These are phyloP conservation scores for Blomia tropicalis DNA, from an alignment of 2,888 invertebrate genomes.

Conservation along the genomic window DNA sequence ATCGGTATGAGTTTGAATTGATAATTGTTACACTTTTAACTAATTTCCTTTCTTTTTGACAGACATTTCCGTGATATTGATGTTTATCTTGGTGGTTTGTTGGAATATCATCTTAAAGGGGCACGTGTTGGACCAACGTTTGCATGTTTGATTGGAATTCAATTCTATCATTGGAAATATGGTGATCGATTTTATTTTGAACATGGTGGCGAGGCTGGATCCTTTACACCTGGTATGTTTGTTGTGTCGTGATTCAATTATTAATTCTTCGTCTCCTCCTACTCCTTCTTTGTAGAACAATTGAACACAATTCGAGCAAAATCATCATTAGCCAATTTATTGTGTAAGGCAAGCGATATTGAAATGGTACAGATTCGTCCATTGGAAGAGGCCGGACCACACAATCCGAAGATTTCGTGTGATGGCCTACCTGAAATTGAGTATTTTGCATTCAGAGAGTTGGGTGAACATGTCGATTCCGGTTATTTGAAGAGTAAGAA, in stretches of 20 bases:
- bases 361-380: not conserved
- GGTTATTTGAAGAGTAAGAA: no score
- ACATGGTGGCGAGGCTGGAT: slow-evolving; percentile 14
- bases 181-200: slow-evolving; percentile 17
- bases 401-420: slow-evolving; percentile 20
- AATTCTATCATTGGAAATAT: slow-evolving; percentile 20
- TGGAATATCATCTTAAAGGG: slow-evolving; percentile 9
- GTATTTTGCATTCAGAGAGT: slow-evolving; percentile 16
- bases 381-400: not conserved
- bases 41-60: not conserved
- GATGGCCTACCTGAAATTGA: slow-evolving; percentile 17
- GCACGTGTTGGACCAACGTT: slow-evolving; percentile 8
- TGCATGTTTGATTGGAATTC: slow-evolving; percentile 14
- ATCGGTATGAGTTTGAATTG: slow-evolving; percentile 17
- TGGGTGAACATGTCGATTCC: no score
- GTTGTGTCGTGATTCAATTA: not conserved
- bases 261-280: not conserved
- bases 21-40: not conserved
- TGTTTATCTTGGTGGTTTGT: slow-evolving; percentile 2
- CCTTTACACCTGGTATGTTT: slow-evolving; percentile 10
- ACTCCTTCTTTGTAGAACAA: slow-evolving; percentile 11
- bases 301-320: not conserved
- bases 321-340: slow-evolving; percentile 7
- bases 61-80: slow-evolving; percentile 15
- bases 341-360: slow-evolving; percentile 1